phyloP scores from a whole-genome alignment of 2,797 vertebrate species.

The Sebastes oblongus region DNA sequence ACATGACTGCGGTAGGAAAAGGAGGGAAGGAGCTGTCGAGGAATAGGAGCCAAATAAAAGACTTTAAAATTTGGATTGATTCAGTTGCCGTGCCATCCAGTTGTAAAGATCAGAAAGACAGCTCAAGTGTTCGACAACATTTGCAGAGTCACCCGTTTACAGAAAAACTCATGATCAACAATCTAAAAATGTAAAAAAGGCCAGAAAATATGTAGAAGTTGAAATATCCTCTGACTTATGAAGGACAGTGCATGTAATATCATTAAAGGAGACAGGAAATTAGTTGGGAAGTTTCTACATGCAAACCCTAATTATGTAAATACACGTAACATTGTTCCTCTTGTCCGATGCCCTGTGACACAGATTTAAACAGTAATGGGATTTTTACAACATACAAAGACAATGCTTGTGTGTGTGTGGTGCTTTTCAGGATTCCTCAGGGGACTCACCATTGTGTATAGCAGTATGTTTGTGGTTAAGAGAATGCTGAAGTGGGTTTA shows the following conservation, averaged over 20 bases:
- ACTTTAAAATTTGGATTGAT: neutral
- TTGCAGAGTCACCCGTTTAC: neutral
- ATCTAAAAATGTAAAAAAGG: neutral
- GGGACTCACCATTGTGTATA: neutral
- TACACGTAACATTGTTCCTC: neutral
- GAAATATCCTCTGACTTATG: neutral
- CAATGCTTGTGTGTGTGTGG: slow-evolving; percentile 3
- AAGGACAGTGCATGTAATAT: neutral
- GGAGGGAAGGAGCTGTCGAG: neutral
- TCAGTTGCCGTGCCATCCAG: neutral
- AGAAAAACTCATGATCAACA: neutral
- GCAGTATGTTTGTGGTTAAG: slow-evolving; percentile 39
- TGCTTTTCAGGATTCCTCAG: slow-evolving; percentile 33
- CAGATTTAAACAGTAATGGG: neutral
- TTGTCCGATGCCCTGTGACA: neutral
- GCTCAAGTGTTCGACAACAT: neutral
- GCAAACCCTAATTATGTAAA: neutral
- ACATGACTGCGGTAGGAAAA: neutral
- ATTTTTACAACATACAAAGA: neutral
- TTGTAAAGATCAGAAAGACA: neutral
- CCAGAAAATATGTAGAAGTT: neutral
- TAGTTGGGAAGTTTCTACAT: neutral
- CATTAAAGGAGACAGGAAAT: slow-evolving; percentile 13
- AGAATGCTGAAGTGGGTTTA: slow-evolving; percentile 41
- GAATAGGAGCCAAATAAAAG: neutral